Percentiles rank a stretch among this genome's conserved stretches.
Evolutionary conservation across 2,888 invertebrate species (phyloP).

Genomic region (Laothoe populi): DNA sequence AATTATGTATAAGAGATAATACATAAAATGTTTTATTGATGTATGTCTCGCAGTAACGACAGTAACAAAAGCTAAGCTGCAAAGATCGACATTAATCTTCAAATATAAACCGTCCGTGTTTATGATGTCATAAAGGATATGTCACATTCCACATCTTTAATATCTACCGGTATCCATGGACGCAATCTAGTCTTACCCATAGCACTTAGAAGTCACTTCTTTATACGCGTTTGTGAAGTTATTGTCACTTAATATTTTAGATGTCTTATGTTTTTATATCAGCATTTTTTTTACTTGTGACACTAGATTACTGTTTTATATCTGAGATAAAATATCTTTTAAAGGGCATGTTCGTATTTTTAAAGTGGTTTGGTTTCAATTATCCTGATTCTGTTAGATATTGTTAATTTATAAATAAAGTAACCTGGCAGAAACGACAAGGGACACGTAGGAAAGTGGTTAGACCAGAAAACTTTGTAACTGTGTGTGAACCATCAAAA

Average conservation of each 20-base stretch:
- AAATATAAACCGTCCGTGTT: slow-evolving; percentile 13
- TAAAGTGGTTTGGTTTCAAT: neutral
- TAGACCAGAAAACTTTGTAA: too few species aligned
- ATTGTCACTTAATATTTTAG: neutral
- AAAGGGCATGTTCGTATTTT: neutral
- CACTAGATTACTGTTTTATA: slow-evolving; percentile 1
- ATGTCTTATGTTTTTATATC: slow-evolving; percentile 2
- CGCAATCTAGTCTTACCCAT: neutral
- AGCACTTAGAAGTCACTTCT: neutral
- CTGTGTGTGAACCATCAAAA: too few species aligned
- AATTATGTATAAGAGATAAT: too few species aligned
- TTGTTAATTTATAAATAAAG: too few species aligned
- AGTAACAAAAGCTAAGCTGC: neutral
- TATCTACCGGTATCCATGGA: neutral
- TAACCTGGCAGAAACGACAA: too few species aligned
- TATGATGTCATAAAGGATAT: slow-evolving; percentile 7
- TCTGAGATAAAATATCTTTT: neutral
- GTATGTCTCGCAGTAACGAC: neutral
- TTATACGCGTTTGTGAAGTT: neutral
- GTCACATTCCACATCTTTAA: neutral
- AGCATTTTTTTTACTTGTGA: neutral
- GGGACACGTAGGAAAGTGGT: too few species aligned
- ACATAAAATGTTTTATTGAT: neutral
- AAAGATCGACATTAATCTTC: neutral
- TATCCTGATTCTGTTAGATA: neutral